Evolutionary conservation across 2,888 invertebrate genomes (phyloP), one percentile per base, ranked within the genome.

Genomic region (Tetragonula carbonaria): DNA sequence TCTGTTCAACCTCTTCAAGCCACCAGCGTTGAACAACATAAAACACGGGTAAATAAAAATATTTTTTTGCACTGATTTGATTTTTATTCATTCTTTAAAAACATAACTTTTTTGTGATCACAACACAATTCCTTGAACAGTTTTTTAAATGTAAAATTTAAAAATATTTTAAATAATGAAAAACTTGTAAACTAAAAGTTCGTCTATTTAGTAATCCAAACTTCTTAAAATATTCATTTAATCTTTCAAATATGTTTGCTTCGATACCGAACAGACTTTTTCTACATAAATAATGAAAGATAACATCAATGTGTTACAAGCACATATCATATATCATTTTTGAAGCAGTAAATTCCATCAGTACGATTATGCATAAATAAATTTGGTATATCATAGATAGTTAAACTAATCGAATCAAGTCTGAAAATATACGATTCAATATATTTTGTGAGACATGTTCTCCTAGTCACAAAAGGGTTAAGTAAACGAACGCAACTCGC

Each of bases 1-100:
- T 88, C 92, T 95, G 92, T 94, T 95, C 94, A 95, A 95, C 93
- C 94, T 95, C 91, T 94, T 95, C 93, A 95, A 95, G 94, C 94
- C 93, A 67, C 91, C 92, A 89, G 91, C 91, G 91, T 91, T 92
- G 90, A 93, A 91, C 93, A 94, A 93, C 93, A 92, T 95, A 86
- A 95, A 95, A 92, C 95, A 95, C 90, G 95, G 95, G 95, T 95
- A 94, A 94, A 94, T 93, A 92, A 90, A 73, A 8, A 33, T 33
- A 53, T 68, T 38, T 74, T 84, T 78, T 57, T 14, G 51, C 63
- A 73, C 65, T 73, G n/a, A 33, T 80, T 18, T 50, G n/a, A 62
- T 67, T 78, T 70, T 66, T 51, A 16, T 8, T 2, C 62, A 28
- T 23, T 23, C 28, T 16, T 14, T 62, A 4, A 4, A 21, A 33